Evolutionary conservation across 2,888 invertebrate genomes (phyloP).

Genomic region (Aporophyla lueneburgensis): DNA sequence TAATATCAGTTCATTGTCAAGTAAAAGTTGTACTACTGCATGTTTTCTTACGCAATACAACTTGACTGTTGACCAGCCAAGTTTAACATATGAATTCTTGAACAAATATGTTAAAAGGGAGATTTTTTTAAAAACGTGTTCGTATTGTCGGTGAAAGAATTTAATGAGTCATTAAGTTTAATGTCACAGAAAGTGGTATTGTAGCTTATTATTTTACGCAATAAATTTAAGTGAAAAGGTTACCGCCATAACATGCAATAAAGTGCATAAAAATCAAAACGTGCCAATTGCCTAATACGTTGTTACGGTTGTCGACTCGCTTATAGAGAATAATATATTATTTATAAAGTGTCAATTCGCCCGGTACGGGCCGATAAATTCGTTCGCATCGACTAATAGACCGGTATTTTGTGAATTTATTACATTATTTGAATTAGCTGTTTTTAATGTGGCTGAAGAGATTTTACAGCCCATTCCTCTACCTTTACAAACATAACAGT

Average conservation of each 20-base stretch:
- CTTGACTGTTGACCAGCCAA: conserved; percentile 48
- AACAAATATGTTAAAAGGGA: conserved; percentile 7
- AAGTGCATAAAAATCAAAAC: no score
- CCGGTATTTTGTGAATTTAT: background rate
- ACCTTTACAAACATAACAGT: background rate
- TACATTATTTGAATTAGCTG: background rate
- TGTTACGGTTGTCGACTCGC: no score
- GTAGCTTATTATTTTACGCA: no score
- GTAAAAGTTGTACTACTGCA: conserved; percentile 77
- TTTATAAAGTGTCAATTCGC: no score
- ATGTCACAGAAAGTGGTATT: conserved; percentile 12
- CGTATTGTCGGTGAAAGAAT: background rate
- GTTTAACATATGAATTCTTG: conserved; percentile 28
- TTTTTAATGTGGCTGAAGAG: background rate
- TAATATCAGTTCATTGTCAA: conserved; percentile 79
- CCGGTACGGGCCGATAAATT: no score
- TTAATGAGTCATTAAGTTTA: conserved; percentile 14
- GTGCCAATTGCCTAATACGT: no score
- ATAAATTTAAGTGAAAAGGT: no score
- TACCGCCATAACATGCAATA: no score
- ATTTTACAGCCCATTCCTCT: background rate
- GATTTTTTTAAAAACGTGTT: conserved; percentile 4
- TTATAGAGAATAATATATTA: no score
- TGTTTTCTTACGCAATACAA: conserved; percentile 62
- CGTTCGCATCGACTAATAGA: no score